A percentile compares a stretch with the other conserved stretches of the same genome.
Conservation (phyloP, 2,888 invertebrate species). For the Orthosia gracilis region DNA sequence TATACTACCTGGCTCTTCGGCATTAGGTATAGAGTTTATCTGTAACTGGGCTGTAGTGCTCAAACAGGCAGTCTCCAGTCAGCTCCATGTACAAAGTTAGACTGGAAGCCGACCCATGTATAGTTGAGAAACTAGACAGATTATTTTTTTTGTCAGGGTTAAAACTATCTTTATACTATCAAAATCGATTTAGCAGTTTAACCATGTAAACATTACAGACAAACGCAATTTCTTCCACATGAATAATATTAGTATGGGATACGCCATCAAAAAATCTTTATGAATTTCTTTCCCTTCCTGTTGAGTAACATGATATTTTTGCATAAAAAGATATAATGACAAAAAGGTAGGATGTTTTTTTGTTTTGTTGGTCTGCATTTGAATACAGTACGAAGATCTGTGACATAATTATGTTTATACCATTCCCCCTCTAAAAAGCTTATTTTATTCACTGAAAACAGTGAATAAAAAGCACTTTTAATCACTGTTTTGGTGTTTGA, state of each 20-base stretch:
- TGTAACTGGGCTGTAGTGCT: too few relatives aligned
- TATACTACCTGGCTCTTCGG: too few relatives aligned
- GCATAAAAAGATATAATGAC: neutral
- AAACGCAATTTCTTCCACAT: neutral
- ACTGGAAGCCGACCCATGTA: too few relatives aligned
- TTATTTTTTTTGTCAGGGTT: neutral
- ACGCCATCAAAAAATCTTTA: conserved; percentile 39
- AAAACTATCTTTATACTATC: neutral
- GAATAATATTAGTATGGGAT: conserved; percentile 3
- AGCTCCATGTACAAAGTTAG: too few relatives aligned
- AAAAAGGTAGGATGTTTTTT: neutral
- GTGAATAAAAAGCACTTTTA: too few relatives aligned
- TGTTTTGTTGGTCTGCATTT: conserved; percentile 27
- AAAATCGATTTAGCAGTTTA: neutral
- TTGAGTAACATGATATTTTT: conserved; percentile 29
- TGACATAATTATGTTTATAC: too few relatives aligned
- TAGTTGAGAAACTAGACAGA: too few relatives aligned
- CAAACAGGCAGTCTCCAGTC: too few relatives aligned
- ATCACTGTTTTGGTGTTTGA: too few relatives aligned
- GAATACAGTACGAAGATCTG: neutral
- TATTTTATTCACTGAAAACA: too few relatives aligned
- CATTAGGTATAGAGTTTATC: too few relatives aligned
- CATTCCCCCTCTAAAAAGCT: too few relatives aligned
- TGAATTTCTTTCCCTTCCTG: conserved; percentile 34
- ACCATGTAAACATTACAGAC: neutral